A percentile compares a stretch with the other conserved stretches of the same genome.
Conservation (phyloP, 2,797 vertebrate genomes). For the Acrocephalus scirpaceus region DNA sequence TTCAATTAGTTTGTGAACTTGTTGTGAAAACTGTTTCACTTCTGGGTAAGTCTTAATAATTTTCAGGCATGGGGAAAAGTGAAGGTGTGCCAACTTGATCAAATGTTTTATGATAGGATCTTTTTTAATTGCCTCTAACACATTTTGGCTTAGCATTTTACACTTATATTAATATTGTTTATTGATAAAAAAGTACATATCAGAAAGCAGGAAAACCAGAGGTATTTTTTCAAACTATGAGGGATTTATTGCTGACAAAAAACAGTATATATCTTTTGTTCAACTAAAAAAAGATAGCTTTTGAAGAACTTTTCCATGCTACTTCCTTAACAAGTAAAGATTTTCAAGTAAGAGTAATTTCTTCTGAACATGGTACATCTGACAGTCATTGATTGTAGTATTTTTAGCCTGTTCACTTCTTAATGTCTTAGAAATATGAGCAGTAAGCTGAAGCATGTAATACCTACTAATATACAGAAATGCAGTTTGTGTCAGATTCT, state of each 20-base stretch:
- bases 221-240: not conserved
- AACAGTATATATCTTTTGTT: not conserved
- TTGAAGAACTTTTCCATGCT: not conserved
- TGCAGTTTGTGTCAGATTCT: not conserved
- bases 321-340: not conserved
- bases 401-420: not conserved
- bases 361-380: not conserved
- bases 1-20: not conserved
- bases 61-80: not conserved
- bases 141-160: not conserved
- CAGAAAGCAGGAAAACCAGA: not conserved
- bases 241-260: not conserved
- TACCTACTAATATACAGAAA: not conserved
- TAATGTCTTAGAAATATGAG: not conserved
- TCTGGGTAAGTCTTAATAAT: not conserved
- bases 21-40: not conserved
- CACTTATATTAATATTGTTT: not conserved
- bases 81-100: not conserved
- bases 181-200: not conserved
- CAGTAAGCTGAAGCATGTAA: not conserved
- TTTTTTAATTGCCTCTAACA: not conserved
- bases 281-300: not conserved
- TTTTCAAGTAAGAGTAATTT: not conserved
- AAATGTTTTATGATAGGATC: not conserved
- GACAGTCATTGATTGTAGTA: not conserved